Base-by-base conservation (phyloP, 2,797 vertebrate genomes). In the Oreochromis mossambicus region DNA sequence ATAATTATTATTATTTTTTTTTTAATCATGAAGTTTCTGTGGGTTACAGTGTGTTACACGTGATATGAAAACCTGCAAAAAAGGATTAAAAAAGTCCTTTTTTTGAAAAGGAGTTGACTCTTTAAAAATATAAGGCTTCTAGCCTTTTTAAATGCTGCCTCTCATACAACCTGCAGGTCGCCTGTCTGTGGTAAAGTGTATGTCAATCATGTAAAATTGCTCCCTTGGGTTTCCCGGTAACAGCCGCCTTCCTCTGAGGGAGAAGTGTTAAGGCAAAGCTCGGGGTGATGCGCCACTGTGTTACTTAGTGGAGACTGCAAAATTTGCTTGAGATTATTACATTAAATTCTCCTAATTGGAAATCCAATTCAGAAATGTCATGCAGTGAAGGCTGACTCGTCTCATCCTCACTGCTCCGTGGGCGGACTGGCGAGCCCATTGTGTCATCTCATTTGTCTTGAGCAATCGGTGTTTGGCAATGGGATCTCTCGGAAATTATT, bases 351-450 rank as follows among this genome's bases (percentile, higher is more conserved):
- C 86, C 88, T 94, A 95, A 95, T 95, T 80, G 83, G 92, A 94
- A 95, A 94, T 94, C 93, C 94, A 95, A 93, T 96, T 94, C 90
- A 43, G 75, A 88, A 89, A 95, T 93, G 93, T 94, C 92, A 87
- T 89, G 90, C 89, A 88, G 90, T 91, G 90, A 68, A 19, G 41
- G 83, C 84, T 36, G 78, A 84, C 85, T 87, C 4, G 15, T 89
- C 41, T 83, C 77, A 78, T n/a, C 78, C 84, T 91, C 77, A 8
- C 87, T 73, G 88, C 87, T 86, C 81, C 78, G 61, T 85, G 88
- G 86, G 89, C 10, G 46, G 63, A 80, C 86, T 73, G 61, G 80
- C 61, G 48, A 80, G 79, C 21, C 81, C 78, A 36, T 94, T 92
- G 92, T 92, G 90, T 94, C 90, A 92, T 93, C 83, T 80, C 19